Evolutionary conservation across 2,797 vertebrate genomes (phyloP), one percentile per base, ranked within the genome.

Genomic region (Sebastes nivosus): DNA sequence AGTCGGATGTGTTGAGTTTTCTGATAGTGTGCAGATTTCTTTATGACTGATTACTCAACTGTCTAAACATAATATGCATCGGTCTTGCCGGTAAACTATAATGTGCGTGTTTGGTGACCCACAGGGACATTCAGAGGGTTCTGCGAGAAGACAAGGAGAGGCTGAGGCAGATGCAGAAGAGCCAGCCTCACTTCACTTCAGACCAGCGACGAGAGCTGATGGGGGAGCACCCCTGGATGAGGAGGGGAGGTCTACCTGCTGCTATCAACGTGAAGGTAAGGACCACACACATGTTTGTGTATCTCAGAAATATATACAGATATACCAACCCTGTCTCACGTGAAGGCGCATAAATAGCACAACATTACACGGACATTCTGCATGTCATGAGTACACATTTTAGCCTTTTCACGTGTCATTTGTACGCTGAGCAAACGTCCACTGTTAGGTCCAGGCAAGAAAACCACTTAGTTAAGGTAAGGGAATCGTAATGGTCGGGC

Each of bases 181-280:
- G 93, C 77, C 98, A 99, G 93, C 98, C 98, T 34, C 94, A 94
- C 72, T 98, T 99, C 91, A 95, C 97, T 0, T 96, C 97, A 2
- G 95, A 96, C 27, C 97, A 99, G 94, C 95, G 95, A 57, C 94
- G 92, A 88, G 98, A 99, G 85, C 95, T 99, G 7, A 77, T 94
- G 61, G 97, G 98, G 77, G 97, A 97, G 36, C 97, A 99, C 91
- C 95, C 97, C 0, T 99, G 98, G 98, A 95, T 99, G 87, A 96
- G 96, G 85, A 95, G 94, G 54, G 96, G 97, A 20, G 93, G 96
- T 71, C 89, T 99, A 61, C 98, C 97, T 27, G 88, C 95, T 25
- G 95, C 96, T 3, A 88, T 99, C 58, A 95, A 97, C 11, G 93
- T 97, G 60, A 95, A 94, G 30, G 98, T 99, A 3, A 72, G 90